Percentiles rank a stretch among this genome's conserved stretches.
These are phyloP conservation scores for Nomada ferruginata DNA, from an alignment of 2,888 invertebrate species.

Conservation along the genomic window DNA sequence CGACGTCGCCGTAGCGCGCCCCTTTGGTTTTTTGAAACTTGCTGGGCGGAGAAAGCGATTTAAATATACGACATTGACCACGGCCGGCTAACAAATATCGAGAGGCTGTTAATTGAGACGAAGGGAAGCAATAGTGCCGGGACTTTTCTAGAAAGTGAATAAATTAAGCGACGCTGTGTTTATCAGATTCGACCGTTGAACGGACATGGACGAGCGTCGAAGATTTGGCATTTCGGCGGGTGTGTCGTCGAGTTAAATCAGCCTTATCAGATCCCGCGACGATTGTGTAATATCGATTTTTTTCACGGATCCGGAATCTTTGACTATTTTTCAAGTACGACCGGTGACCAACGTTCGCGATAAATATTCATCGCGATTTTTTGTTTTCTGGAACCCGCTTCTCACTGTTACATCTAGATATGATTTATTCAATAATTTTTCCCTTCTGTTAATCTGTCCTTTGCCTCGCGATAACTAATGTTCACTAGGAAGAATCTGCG, in stretches of 20 bases:
- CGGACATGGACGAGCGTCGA: not conserved
- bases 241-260: not conserved
- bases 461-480: not conserved
- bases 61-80: not conserved
- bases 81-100: not conserved
- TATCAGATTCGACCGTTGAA: not conserved
- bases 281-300: not conserved
- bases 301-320: not conserved
- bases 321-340: not conserved
- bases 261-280: not conserved
- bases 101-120: conserved; percentile 2
- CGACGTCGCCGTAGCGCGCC: too few relatives aligned
- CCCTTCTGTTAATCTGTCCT: not conserved
- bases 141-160: conserved; percentile 23
- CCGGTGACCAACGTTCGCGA: not conserved
- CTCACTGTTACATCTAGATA: not conserved
- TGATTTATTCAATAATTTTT: not conserved
- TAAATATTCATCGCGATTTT: conserved; percentile 29
- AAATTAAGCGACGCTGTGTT: not conserved
- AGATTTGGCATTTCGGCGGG: not conserved
- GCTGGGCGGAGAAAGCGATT: not conserved
- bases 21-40: not conserved
- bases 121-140: not conserved
- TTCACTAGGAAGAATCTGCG: too few relatives aligned
- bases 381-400: too few relatives aligned